Conservation (phyloP, 2,797 vertebrate species). For the Pseudochirops cupreus region DNA sequence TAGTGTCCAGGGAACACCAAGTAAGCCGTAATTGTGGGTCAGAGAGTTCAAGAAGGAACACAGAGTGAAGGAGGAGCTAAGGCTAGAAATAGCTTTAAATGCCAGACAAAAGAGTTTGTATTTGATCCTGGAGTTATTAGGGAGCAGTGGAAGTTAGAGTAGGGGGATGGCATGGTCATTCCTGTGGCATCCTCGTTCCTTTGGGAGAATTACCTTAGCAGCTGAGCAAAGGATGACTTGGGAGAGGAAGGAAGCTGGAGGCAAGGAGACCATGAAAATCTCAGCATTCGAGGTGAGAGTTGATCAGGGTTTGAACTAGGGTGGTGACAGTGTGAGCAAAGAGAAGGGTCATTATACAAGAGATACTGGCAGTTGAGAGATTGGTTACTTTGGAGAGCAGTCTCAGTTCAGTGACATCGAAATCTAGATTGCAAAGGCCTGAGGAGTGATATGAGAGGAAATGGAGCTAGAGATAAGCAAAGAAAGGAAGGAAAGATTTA, state of each 20-base stretch:
- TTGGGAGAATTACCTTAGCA: not conserved
- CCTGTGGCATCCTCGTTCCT: no score
- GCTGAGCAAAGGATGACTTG: not conserved
- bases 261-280: not conserved
- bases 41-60: not conserved
- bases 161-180: not conserved
- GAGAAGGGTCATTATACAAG: not conserved
- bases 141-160: not conserved
- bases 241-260: not conserved
- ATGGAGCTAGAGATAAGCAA: not conserved
- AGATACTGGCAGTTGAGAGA: not conserved
- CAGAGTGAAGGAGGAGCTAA: not conserved
- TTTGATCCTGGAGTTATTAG: not conserved
- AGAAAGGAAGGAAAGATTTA: not conserved
- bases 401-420: not conserved
- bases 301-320: not conserved
- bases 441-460: not conserved
- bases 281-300: not conserved
- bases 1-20: not conserved
- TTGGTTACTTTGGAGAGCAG: not conserved
- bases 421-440: not conserved
- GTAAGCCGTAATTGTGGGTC: not conserved
- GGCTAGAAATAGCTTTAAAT: not conserved
- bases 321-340: not conserved
- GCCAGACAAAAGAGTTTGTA: not conserved